A percentile compares a stretch with the other conserved stretches of the same genome.
phyloP scores from a whole-genome alignment of 2,113 vertebrate genomes.

The Nematolebias whitei region DNA sequence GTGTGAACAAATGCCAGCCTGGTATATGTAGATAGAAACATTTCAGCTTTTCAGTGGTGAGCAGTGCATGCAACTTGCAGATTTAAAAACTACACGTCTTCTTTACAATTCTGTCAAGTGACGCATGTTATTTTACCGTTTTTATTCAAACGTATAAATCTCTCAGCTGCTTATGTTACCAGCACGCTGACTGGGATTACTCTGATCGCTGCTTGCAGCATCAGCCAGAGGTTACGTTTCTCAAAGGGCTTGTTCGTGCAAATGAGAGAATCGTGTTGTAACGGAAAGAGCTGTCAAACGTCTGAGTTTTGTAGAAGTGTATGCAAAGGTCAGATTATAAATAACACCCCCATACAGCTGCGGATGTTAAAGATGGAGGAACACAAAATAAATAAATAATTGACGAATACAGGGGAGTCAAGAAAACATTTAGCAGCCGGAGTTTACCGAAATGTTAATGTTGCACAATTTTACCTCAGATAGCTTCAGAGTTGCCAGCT shows the following conservation, averaged over 20 bases:
- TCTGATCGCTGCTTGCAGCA: not conserved
- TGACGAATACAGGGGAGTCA: conserved; percentile 9
- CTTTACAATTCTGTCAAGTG: not conserved
- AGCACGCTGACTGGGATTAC: conserved; percentile 13
- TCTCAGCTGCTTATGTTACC: not conserved
- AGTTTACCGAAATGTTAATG: conserved; percentile 23
- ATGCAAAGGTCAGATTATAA: conserved; percentile 36
- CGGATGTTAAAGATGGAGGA: conserved; percentile 14
- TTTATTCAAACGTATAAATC: not conserved
- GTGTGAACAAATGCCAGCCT: conserved; percentile 28
- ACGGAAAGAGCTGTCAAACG: conserved; percentile 23
- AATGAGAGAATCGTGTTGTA: conserved; percentile 23
- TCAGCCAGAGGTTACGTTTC: conserved; percentile 13
- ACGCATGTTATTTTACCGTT: not conserved
- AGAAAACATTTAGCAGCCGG: conserved; percentile 7
- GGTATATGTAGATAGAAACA: conserved; percentile 1
- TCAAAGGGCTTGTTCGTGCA: conserved; percentile 7
- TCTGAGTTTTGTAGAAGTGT: conserved; percentile 3
- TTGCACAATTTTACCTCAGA: conserved; percentile 3
- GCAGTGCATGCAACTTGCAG: not conserved
- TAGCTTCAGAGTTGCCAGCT: conserved; percentile 7
- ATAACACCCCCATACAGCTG: conserved; percentile 5
- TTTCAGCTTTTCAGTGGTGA: conserved; percentile 6
- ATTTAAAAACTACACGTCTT: not conserved
- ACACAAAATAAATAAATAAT: not conserved